Conservation (phyloP, 2,797 vertebrate genomes). For the Schizothorax lantsangensis region DNA sequence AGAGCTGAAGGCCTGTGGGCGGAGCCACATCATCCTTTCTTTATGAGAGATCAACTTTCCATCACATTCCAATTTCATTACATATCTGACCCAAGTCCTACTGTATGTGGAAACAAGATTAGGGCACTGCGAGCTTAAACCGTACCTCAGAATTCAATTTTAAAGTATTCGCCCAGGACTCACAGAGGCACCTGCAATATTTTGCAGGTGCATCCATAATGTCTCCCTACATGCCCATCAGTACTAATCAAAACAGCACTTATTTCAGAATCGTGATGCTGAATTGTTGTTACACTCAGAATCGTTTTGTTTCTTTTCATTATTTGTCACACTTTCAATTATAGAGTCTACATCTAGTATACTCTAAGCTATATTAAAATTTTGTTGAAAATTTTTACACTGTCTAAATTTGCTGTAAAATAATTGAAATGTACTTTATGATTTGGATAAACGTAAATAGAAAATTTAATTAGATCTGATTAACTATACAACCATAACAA, state of each 20-base stretch:
- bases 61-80: slow-evolving; percentile 64
- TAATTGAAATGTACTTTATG: not conserved
- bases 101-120: slow-evolving; percentile 65
- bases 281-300: slow-evolving; percentile 18
- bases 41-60: slow-evolving; percentile 62
- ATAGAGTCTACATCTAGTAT: not conserved
- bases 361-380: not conserved
- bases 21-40: slow-evolving; percentile 61
- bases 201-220: slow-evolving; percentile 51
- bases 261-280: slow-evolving; percentile 44
- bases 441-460: not conserved
- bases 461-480: not conserved
- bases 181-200: slow-evolving; percentile 41
- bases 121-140: slow-evolving; percentile 57
- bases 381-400: not conserved
- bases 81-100: slow-evolving; percentile 60
- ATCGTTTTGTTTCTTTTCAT: not conserved
- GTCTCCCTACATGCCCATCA: slow-evolving; percentile 25
- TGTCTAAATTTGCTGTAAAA: not conserved
- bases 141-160: slow-evolving; percentile 63
- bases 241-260: slow-evolving; percentile 36
- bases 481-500: not conserved
- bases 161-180: slow-evolving; percentile 48
- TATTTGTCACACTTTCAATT: slow-evolving; percentile 24
- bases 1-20: slow-evolving; percentile 41